Percentiles rank a stretch among this genome's conserved stretches.
phyloP scores from a whole-genome alignment of 2,888 invertebrate species.

The Erpobdella octoculata region DNA sequence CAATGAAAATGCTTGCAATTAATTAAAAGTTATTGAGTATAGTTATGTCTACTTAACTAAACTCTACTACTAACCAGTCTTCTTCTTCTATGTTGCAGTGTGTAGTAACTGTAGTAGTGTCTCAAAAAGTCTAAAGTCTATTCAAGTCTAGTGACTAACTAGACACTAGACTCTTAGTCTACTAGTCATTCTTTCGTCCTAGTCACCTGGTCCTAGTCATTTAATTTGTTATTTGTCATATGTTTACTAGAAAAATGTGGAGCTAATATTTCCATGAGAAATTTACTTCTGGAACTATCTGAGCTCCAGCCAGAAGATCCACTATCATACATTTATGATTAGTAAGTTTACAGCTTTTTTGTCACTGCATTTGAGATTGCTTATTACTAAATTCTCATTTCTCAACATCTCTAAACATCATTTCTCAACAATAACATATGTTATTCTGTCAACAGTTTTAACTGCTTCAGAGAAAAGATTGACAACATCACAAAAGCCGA shows the following conservation, averaged over 20 bases:
- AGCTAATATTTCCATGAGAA: slow-evolving; percentile 7
- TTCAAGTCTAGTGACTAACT: no score
- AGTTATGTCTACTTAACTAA: no score
- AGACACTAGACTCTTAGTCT: no score
- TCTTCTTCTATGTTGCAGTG: no score
- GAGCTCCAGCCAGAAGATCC: slow-evolving; percentile 15
- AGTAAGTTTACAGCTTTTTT: slow-evolving; percentile 23
- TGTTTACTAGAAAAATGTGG: slow-evolving; percentile 12
- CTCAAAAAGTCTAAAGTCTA: no score
- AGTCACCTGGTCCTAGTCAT: background rate
- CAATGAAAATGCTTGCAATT: no score
- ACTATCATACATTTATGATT: slow-evolving; percentile 9
- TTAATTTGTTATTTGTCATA: background rate
- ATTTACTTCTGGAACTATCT: slow-evolving; percentile 5
- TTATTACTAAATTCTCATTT: background rate
- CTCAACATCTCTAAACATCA: background rate
- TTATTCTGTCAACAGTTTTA: background rate
- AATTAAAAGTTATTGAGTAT: no score
- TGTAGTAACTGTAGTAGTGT: no score
- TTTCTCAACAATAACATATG: background rate
- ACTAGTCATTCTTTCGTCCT: no score
- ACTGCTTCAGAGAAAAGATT: background rate
- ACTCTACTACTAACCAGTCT: no score
- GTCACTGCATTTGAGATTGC: no score
- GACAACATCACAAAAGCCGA: background rate